Conservation (phyloP, 2,113 vertebrate genomes). For the Arenaria interpres region DNA sequence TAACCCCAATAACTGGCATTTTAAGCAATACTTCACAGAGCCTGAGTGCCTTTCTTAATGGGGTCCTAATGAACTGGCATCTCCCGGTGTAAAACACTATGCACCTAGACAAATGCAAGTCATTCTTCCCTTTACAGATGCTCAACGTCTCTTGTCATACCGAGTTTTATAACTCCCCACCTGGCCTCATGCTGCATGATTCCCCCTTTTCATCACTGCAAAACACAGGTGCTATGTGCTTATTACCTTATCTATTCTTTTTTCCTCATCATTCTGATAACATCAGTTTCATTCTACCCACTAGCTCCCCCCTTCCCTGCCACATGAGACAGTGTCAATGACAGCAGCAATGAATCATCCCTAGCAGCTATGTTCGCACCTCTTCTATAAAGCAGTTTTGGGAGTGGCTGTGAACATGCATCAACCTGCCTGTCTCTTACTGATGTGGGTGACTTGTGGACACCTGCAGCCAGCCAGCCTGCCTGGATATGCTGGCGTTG, state of each 20-base stretch:
- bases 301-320: background rate
- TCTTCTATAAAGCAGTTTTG: background rate
- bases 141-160: background rate
- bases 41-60: background rate
- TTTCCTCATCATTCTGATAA: background rate
- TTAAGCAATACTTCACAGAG: background rate
- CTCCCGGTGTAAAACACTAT: background rate
- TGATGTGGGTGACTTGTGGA: background rate
- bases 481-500: accelerated
- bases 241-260: background rate
- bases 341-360: background rate
- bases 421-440: background rate
- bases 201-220: background rate
- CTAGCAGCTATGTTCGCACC: background rate
- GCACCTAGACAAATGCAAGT: background rate
- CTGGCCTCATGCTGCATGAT: background rate
- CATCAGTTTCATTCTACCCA: background rate
- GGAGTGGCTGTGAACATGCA: background rate
- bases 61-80: accelerated
- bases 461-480: background rate
- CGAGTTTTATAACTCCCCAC: background rate
- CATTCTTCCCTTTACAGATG: background rate
- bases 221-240: background rate
- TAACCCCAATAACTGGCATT: background rate
- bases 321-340: background rate